Conservation (phyloP, 2,888 invertebrate genomes). For the Dimorphilus gyrociliatus region DNA sequence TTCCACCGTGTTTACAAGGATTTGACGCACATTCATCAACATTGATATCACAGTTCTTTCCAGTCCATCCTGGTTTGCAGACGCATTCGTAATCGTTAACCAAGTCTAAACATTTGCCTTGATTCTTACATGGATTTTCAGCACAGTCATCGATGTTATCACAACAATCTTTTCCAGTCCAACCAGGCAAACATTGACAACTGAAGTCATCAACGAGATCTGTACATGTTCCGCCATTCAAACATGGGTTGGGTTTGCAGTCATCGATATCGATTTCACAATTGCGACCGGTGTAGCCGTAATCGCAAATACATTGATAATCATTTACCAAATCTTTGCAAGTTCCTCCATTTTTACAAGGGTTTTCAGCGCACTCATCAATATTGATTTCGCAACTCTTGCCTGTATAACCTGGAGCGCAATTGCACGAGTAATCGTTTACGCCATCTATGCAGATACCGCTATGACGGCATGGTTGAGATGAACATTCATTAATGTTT, state of each 20-base stretch:
- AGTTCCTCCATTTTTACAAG: conserved; percentile 67
- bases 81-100: conserved; percentile 12
- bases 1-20: conserved; percentile 77
- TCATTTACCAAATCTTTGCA: conserved; percentile 12
- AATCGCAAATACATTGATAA: conserved; percentile 9
- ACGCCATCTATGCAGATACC: conserved; percentile 36
- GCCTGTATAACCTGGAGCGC: conserved; percentile 22
- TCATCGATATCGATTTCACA: conserved; percentile 47
- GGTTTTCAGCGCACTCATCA: conserved; percentile 51
- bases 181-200: conserved; percentile 37
- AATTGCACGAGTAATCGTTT: conserved; percentile 29
- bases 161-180: conserved; percentile 32
- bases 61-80: neutral
- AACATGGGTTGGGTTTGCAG: conserved; percentile 9
- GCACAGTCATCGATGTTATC: conserved; percentile 35
- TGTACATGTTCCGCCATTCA: conserved; percentile 6
- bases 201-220: conserved; percentile 14
- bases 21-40: conserved; percentile 61
- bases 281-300: conserved; percentile 31
- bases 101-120: conserved; percentile 10
- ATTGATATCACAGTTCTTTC: neutral
- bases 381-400: conserved; percentile 31
- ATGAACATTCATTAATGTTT: conserved; percentile 71
- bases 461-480: conserved; percentile 74
- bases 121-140: conserved; percentile 12